Evolutionary conservation across 1,140 invertebrate genomes (phyloP).

Genomic region (Drosophila chauvacae): DNA sequence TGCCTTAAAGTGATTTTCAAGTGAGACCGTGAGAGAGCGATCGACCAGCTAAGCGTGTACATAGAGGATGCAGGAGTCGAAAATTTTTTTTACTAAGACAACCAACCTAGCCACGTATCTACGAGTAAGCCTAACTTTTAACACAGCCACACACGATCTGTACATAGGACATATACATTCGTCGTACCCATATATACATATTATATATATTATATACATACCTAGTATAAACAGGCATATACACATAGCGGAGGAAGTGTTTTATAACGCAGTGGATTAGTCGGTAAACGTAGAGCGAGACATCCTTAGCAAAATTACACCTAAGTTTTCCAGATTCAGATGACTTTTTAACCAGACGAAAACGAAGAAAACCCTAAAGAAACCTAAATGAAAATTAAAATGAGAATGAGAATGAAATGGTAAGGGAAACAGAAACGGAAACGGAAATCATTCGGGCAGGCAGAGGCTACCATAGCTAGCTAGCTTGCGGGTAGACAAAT

Average conservation of each 20-base stretch:
- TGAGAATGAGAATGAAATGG: neutral
- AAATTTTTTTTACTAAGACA: conserved; percentile 72
- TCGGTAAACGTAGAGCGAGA: conserved; percentile 46
- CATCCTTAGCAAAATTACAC: conserved; percentile 74
- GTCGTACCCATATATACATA: conserved; percentile 26
- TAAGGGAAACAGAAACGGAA: neutral
- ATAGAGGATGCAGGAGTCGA: conserved; percentile 23
- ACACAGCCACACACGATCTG: conserved; percentile 50
- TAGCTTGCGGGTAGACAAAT: conserved; percentile 32
- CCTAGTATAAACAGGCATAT: conserved; percentile 28
- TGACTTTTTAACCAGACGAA: conserved; percentile 72
- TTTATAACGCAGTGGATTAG: conserved; percentile 66
- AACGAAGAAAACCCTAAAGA: conserved; percentile 9
- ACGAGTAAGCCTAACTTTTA: conserved; percentile 73
- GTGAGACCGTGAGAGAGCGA: conserved; percentile 55
- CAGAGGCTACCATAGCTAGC: conserved; percentile 11
- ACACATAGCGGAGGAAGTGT: conserved; percentile 36
- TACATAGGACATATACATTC: conserved; percentile 59
- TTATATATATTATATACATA: conserved; percentile 44
- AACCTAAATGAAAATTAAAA: neutral
- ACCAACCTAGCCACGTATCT: conserved; percentile 43
- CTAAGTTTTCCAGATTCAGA: conserved; percentile 80
- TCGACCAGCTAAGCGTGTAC: conserved; percentile 63
- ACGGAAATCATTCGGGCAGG: conserved; percentile 15
- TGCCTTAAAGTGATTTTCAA: conserved; percentile 80